Evolutionary conservation across 1,140 invertebrate species (phyloP).

Genomic region (Drosophila azteca): DNA sequence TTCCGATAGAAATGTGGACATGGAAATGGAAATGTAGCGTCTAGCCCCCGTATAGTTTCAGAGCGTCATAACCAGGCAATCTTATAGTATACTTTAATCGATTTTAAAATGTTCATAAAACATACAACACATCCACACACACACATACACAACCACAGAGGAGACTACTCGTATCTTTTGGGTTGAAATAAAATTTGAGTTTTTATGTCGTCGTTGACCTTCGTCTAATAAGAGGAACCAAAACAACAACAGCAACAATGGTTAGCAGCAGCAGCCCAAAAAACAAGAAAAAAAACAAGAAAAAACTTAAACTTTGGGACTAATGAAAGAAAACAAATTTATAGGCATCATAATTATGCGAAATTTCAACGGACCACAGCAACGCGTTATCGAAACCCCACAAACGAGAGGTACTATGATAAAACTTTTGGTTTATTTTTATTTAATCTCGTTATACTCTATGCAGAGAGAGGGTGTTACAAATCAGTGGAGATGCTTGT

Average conservation of each 20-base stretch:
- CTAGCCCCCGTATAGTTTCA: too few species aligned
- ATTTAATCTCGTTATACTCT: too few species aligned
- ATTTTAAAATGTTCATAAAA: conserved; percentile 77
- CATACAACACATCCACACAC: too few species aligned
- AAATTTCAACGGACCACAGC: conserved; percentile 68
- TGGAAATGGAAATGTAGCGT: too few species aligned
- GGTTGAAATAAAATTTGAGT: conserved; percentile 67
- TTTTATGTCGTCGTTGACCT: conserved; percentile 82
- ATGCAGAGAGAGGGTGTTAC: too few species aligned
- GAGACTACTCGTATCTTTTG: conserved; percentile 30
- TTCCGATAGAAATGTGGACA: too few species aligned
- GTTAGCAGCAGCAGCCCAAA: conserved; percentile 9
- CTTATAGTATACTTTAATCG: conserved; percentile 71
- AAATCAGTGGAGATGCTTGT: too few species aligned
- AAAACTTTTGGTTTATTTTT: conserved; percentile 48
- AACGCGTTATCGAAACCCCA: conserved; percentile 63
- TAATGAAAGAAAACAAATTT: conserved; percentile 82
- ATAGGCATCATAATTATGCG: conserved; percentile 82
- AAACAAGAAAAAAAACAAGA: conserved; percentile 50
- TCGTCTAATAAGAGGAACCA: conserved; percentile 69
- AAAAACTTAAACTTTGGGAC: conserved; percentile 63
- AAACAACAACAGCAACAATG: conserved; percentile 38
- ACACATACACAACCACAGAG: conserved; percentile 17
- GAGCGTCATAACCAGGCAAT: conserved; percentile 62
- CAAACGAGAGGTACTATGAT: conserved; percentile 35